phyloP scores from a whole-genome alignment of 2,113 vertebrate genomes.

The chimpanzee (Pan troglodytes) region NHGRI_mPanTro3-v2.1_pri NC_072410.2:63499001-63499500 shows the following conservation, averaged over 20 bases:
- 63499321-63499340: neutral
- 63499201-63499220: neutral
- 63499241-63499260: neutral
- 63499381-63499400: neutral
- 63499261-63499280: neutral
- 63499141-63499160: neutral
- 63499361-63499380: neutral
- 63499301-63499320: neutral
- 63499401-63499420: neutral
- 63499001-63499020: slow-evolving; percentile 48
- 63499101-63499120: neutral
- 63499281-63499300: neutral
- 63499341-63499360: neutral
- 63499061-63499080: neutral
- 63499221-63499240: neutral
- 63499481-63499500: fast-evolving
- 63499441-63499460: neutral
- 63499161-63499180: neutral
- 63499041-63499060: slow-evolving; percentile 57
- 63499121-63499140: neutral
- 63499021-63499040: slow-evolving; percentile 21
- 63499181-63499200: neutral
- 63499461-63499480: neutral
- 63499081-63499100: neutral
- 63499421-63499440: neutral